Conservation (phyloP, 2,888 invertebrate genomes). For the Epirrhoe alternata region DNA sequence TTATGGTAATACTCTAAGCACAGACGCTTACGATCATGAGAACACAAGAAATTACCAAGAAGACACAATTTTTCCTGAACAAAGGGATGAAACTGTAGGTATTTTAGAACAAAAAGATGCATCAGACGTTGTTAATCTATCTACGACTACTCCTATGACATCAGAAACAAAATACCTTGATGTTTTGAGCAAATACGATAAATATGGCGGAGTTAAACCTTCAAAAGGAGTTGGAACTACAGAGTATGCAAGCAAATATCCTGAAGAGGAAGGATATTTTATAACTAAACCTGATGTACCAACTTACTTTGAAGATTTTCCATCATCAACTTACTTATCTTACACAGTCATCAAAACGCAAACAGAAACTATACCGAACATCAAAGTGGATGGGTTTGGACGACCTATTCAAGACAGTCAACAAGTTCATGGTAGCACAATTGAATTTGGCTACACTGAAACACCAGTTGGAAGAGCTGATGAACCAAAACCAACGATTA, state of each 20-base stretch:
- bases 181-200: neutral
- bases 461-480: neutral
- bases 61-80: neutral
- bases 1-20: constrained; percentile 9
- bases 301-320: constrained; percentile 23
- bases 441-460: constrained; percentile 7
- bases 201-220: neutral
- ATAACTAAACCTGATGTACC: constrained; percentile 5
- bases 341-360: constrained; percentile 11
- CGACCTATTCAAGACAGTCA: constrained; percentile 15
- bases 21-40: constrained; percentile 2
- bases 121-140: neutral
- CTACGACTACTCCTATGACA: constrained; percentile 48
- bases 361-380: constrained; percentile 27
- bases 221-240: neutral
- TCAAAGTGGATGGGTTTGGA: constrained; percentile 31
- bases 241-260: constrained; percentile 6
- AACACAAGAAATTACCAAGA: neutral
- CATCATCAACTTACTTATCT: constrained; percentile 19
- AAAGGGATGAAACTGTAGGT: neutral
- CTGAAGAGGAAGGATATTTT: constrained; percentile 8
- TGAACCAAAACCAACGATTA: neutral
- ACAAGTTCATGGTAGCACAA: neutral
- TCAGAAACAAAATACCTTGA: constrained; percentile 22
- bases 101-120: constrained; percentile 1